Base-by-base conservation (phyloP, 37 sponge, comb jelly and placozoan species). In the Theonella swinhoei region DNA sequence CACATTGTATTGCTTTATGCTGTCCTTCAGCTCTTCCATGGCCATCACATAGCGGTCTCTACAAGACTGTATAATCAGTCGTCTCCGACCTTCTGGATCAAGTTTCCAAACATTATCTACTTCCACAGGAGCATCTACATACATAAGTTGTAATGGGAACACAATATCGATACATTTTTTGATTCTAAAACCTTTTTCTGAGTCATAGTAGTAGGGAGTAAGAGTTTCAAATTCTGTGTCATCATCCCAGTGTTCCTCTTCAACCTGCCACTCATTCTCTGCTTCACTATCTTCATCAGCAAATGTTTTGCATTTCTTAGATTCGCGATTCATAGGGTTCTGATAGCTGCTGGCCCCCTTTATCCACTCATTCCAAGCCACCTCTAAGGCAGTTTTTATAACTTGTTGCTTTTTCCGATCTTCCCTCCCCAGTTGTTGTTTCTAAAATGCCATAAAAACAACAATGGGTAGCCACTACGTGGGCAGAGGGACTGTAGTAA, bases 1-100 rank as follows among this genome's bases (percentile, higher is more conserved):
- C 25, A 42, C 35, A 32, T 76, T 42, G 61, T 76, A 76, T 35
- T 76, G n/a, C 34, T 35, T 76, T 42, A 76, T 1, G 61, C 38
- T 42, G 0, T 31, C 77, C 34, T 76, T 76, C 61, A 76, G 29
- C 23, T 59, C 3, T 17, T 76, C 61, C 77, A 76, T 59, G 22
- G 59, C 77, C 22, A 31, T 3, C 3, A n/a, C 42, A 42, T 76
- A 76, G 63, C 61, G 60, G 32, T 61, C 42, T 58, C 34, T 59
- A 35, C 31, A 20, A 59, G 77, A 30, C 20, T 54, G 28, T 60
- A 1, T 42, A 22, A 76, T 60, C 59, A 76, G 59, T 19, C 42
- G 30, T 61, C 61, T 54, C 59, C 38, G 47, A 1, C 59, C 59
- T 30, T 61, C 77, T 59, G 33, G 36, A 76, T 19, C 30, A 17